Base-by-base conservation (phyloP, 2,888 invertebrate genomes). In the Spodoptera littoralis region DNA sequence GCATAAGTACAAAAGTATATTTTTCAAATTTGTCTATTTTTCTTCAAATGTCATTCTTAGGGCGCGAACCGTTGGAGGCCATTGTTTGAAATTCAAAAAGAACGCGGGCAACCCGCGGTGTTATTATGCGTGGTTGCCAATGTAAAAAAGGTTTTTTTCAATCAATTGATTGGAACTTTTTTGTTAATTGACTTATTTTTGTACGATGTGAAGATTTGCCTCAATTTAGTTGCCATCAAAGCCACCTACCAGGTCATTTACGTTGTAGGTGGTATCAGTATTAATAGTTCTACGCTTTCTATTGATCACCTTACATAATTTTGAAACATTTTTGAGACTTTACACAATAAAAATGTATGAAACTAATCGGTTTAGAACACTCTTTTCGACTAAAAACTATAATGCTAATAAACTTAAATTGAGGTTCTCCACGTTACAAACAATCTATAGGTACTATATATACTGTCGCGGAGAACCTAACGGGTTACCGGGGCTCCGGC, bases 41-140 rank as follows among this genome's bases (percentile, higher is more conserved):
- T 85, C 85, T 85, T 82, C 81, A 85, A 81, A 84, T 93, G 92
- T 92, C 92, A 92, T 91, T 93, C 87, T 84, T 84, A 82, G 84
- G 90, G 90, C 90, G 90, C 88, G 88, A 92, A 87, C 94, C 77
- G 86, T 84, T 85, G 92, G 93, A 80, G 67, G 87, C 90, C 89
- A 88, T 94, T 94, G 94, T 94, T 89, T 80, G 82, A 84, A 85
- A 86, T 92, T 92, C 87, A 85, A 93, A 92, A 91, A 79, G 89
- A 92, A 92, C 84, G 88, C 79, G 79, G 89, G 84, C 88, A 80
- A 88, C 92, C 94, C 90, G 94, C 84, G 70, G 94, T 85, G 90
- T 85, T 85, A 88, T 93, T 93, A 91, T 92, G 91, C 87, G 92
- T 88, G 91, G 91, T 86, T 91, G 92, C 88, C 85, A 87, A 87